Base-by-base conservation (phyloP, 2,888 invertebrate species). In the Hybos culiciformis region DNA sequence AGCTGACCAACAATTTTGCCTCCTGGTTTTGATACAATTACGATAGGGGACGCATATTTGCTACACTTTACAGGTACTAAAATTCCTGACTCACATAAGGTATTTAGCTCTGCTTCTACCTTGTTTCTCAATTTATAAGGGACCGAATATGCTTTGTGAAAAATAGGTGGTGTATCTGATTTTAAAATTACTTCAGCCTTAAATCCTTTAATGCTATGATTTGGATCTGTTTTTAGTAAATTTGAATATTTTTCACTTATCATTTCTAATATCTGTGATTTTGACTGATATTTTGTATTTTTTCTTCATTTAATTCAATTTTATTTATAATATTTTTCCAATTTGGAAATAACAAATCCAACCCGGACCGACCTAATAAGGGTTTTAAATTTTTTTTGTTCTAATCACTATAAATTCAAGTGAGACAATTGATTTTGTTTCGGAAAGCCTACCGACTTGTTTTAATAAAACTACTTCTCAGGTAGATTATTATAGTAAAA, bases 31-130 rank as follows among this genome's bases (percentile, higher is more conserved):
- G 52, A 53, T 3, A 59, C 56, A 33, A 56, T 46, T 1, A 59
- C 55, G 6, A 59, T 50, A 4, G 58, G 57, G 39, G 50, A 52
- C 14, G 54, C 56, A 55, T 52, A 57, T 24, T 53, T 47, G 33
- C 51, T 52, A 45, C 45, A 39, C 20, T 42, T 47, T 9, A 55
- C 46, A 23, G 51, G 46, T n/a, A 38, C 36, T 31, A 56, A 38
- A 23, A 56, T 48, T n/a, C 50, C 51, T 11, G 46, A 32, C 15
- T 17, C 15, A 29, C 38, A 40, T 15, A 49, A 21, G 19, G 31
- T 18, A 4, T 43, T 20, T 9, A 47, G 19, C 33, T 49, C 47
- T 4, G 37, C 12, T 42, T 49, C 46, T 3, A 48, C 47, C 15
- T 48, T 45, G n/a, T 38, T 18, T 29, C 24, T 26, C 11, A 49